These are phyloP conservation scores for Dendrocincla fuliginosa DNA, from an alignment of 2,797 vertebrate species.

Conservation along the genomic window DNA sequence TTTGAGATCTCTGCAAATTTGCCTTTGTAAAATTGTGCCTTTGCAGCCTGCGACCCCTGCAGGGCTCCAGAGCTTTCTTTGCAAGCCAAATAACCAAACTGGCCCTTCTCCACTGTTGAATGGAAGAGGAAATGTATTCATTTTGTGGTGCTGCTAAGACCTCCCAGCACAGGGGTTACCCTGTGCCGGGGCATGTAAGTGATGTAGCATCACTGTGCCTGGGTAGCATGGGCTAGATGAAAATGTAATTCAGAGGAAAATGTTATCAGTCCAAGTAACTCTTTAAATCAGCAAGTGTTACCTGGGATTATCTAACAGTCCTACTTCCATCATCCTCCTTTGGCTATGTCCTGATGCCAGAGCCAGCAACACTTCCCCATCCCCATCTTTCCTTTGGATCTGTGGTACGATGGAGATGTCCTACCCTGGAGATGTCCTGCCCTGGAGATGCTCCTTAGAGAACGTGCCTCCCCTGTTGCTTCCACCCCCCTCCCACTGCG, in stretches of 20 bases:
- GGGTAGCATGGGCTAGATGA: background rate
- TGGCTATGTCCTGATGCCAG: background rate
- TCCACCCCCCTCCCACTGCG: fast-evolving
- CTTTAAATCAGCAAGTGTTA: background rate
- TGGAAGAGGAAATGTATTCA: background rate
- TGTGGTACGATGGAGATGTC: fast-evolving
- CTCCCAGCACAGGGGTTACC: background rate
- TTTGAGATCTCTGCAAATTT: background rate
- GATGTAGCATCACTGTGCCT: background rate
- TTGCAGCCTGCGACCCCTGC: background rate
- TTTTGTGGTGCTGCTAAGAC: background rate
- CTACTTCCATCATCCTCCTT: background rate
- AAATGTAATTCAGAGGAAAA: background rate
- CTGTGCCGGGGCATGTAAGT: background rate
- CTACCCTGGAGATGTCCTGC: fast-evolving
- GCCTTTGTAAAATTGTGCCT: background rate
- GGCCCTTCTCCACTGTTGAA: background rate
- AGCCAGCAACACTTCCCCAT: background rate
- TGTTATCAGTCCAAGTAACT: background rate
- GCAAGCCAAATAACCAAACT: background rate
- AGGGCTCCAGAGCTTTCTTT: background rate
- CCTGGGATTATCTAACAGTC: background rate
- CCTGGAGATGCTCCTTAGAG: background rate
- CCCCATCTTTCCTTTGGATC: background rate
- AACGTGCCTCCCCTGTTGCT: background rate